Percentiles rank a stretch among this genome's conserved stretches.
Evolutionary conservation across 2,797 vertebrate species (phyloP).

Genomic region (Vespertilio murinus): DNA sequence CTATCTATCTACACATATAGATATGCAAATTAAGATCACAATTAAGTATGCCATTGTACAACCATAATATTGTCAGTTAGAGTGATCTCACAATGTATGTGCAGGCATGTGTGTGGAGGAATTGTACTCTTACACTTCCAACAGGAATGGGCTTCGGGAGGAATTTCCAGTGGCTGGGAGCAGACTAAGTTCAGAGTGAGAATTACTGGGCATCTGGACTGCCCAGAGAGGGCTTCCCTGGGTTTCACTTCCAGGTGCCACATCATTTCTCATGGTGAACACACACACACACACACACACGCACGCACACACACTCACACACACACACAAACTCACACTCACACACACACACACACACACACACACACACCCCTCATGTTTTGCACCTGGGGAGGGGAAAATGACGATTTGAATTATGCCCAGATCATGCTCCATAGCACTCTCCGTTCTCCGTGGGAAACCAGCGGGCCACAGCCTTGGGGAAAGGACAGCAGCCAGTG

Average conservation of each 20-base stretch:
- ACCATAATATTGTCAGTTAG: not conserved
- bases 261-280: not conserved
- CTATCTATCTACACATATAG: no score
- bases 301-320: not conserved
- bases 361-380: not conserved
- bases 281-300: no score
- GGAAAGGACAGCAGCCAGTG: not conserved
- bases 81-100: no score
- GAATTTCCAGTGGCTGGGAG: not conserved
- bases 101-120: not conserved
- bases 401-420: not conserved
- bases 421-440: not conserved
- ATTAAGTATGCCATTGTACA: not conserved
- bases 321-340: no score
- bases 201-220: no score
- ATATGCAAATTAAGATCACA: not conserved
- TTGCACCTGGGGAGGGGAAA: not conserved
- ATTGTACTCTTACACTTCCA: no score
- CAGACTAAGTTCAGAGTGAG: not conserved
- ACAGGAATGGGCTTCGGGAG: not conserved
- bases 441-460: not conserved
- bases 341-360: not conserved
- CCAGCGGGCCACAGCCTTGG: not conserved
- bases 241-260: not conserved
- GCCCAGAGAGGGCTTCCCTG: fast-evolving